These are phyloP conservation scores for Poecilia picta DNA, from an alignment of 2,797 vertebrate genomes.

Conservation along the genomic window DNA sequence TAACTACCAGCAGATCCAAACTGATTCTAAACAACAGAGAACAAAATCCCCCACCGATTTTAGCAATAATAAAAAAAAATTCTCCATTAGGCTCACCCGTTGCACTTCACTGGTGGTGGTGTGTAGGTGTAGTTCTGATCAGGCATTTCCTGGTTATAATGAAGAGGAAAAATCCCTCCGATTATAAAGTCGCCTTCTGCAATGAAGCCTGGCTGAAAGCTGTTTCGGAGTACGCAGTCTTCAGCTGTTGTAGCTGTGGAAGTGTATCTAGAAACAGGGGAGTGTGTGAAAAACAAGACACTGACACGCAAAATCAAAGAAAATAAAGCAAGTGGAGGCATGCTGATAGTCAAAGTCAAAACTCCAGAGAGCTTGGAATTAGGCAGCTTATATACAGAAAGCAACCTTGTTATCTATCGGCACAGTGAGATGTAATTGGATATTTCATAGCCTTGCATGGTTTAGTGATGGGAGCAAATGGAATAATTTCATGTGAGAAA, in stretches of 20 bases:
- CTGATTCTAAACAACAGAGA: background rate
- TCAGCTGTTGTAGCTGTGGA: conserved; percentile 16
- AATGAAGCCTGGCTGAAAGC: conserved; percentile 72
- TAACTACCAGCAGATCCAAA: background rate
- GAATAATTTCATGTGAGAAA: background rate
- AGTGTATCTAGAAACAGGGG: background rate
- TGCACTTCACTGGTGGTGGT: conserved; percentile 73
- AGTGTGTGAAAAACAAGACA: conserved; percentile 14
- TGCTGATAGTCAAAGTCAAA: conserved; percentile 40
- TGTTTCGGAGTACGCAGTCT: conserved; percentile 66
- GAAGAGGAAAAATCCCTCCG: conserved; percentile 81
- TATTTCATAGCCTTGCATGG: conserved; percentile 20
- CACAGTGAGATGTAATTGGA: conserved; percentile 36
- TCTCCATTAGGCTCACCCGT: conserved; percentile 66
- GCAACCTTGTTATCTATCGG: conserved; percentile 8
- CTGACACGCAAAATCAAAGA: conserved; percentile 37
- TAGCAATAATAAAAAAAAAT: background rate
- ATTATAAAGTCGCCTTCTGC: conserved; percentile 74
- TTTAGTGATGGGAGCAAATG: conserved; percentile 6
- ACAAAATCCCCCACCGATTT: background rate
- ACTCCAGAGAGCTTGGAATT: background rate
- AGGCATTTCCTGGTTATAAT: conserved; percentile 81
- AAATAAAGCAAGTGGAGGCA: conserved; percentile 55
- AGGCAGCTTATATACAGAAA: conserved; percentile 50
- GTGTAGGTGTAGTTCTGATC: conserved; percentile 72